A percentile compares a stretch with the other conserved stretches of the same genome.
Conservation (phyloP, 2,888 invertebrate genomes). For the Leptinotarsa tumamoca region DNA sequence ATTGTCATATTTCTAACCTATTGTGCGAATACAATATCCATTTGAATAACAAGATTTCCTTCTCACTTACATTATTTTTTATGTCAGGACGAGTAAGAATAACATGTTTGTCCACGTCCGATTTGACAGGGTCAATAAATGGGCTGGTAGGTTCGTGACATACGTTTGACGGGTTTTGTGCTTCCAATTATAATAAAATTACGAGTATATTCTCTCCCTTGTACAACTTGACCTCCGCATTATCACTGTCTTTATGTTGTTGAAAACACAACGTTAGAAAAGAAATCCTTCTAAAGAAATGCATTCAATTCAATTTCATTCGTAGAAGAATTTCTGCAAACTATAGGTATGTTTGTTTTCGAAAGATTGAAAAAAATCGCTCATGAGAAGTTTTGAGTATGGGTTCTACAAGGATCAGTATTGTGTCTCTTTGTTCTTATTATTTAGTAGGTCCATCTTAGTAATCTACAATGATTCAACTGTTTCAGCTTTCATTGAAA, state of each 20-base stretch:
- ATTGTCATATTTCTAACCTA: constrained; percentile 21
- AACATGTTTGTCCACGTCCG: constrained; percentile 54
- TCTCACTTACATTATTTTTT: constrained; percentile 27
- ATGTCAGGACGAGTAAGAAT: constrained; percentile 44
- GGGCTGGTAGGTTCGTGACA: constrained; percentile 50
- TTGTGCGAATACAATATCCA: constrained; percentile 19
- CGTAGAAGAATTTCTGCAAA: too few relatives aligned
- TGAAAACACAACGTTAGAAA: background rate
- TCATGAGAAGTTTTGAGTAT: too few relatives aligned
- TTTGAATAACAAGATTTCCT: constrained; percentile 34
- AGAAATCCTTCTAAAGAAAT: background rate
- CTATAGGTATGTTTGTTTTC: too few relatives aligned
- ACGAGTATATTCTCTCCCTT: constrained; percentile 59
- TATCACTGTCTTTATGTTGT: constrained; percentile 18
- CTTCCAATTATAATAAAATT: constrained; percentile 62
- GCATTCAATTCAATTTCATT: background rate
- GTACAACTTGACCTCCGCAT: constrained; percentile 53
- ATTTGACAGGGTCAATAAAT: constrained; percentile 23
- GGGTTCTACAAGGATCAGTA: too few relatives aligned
- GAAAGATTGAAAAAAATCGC: too few relatives aligned
- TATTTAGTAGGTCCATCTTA: too few relatives aligned
- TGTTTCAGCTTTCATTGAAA: too few relatives aligned
- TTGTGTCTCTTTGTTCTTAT: too few relatives aligned
- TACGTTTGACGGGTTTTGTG: constrained; percentile 62
- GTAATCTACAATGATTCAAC: too few relatives aligned